A percentile compares a stretch with the other conserved stretches of the same genome.
These are phyloP conservation scores for Oscheius sp. DNA, from an alignment of 2,888 invertebrate species.

Conservation along the genomic window DNA sequence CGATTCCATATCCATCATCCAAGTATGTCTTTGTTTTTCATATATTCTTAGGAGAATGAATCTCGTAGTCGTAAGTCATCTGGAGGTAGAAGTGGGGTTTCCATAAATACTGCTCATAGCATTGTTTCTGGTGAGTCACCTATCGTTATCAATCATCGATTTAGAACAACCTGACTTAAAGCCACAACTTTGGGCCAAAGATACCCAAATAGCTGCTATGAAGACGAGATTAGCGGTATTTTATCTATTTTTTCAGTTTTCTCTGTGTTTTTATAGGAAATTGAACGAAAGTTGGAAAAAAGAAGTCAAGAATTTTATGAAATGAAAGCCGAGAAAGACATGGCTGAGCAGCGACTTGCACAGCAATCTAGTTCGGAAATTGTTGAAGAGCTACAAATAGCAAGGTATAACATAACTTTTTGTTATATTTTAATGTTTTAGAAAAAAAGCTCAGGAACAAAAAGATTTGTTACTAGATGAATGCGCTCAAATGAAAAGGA, in stretches of 20 bases:
- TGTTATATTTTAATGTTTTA: neutral
- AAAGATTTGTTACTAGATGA: constrained; percentile 47
- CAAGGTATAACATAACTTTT: constrained; percentile 30
- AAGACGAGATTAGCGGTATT: constrained; percentile 39
- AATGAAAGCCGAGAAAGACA: constrained; percentile 56
- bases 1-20: neutral
- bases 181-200: constrained; percentile 53
- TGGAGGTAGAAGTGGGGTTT: constrained; percentile 19
- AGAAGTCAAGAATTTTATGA: constrained; percentile 48
- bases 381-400: constrained; percentile 47
- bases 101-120: constrained; percentile 9
- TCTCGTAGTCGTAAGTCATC: constrained; percentile 17
- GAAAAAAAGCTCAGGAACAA: constrained; percentile 46
- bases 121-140: constrained; percentile 15
- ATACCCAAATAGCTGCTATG: constrained; percentile 51
- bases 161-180: constrained; percentile 25
- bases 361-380: constrained; percentile 34
- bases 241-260: neutral
- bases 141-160: no score
- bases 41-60: constrained; percentile 8
- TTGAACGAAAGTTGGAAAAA: constrained; percentile 50
- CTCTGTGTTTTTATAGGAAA: constrained; percentile 35
- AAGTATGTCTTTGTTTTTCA: neutral
- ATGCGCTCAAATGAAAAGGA: constrained; percentile 40
- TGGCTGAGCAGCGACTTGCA: constrained; percentile 67